Percentiles rank a stretch among this genome's conserved stretches.
These are phyloP conservation scores for Podocnemis expansa DNA, from an alignment of 2,113 vertebrate species.

Conservation along the genomic window DNA sequence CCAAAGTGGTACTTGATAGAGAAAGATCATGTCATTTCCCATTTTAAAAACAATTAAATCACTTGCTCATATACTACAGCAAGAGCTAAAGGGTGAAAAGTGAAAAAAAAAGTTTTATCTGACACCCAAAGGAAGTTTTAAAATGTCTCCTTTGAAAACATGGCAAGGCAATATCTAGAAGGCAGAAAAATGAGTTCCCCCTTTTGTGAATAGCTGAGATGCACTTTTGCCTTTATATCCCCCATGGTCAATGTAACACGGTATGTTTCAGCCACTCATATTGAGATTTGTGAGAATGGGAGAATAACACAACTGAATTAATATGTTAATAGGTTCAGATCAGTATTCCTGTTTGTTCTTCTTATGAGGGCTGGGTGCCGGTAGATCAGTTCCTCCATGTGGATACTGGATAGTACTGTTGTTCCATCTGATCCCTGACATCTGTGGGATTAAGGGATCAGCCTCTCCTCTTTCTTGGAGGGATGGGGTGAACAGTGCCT, in stretches of 20 bases:
- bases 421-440: neutral
- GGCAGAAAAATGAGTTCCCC: constrained; percentile 55
- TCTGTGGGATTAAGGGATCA: neutral
- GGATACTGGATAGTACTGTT: neutral
- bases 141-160: constrained; percentile 63
- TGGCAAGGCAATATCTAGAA: constrained; percentile 35
- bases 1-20: constrained; percentile 42
- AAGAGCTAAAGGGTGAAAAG: constrained; percentile 9
- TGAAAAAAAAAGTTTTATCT: constrained; percentile 29
- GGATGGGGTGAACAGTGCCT: neutral
- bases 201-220: constrained; percentile 38
- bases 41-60: constrained; percentile 50
- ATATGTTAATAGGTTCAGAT: constrained; percentile 50
- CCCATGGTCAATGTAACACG: constrained; percentile 55
- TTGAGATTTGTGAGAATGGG: constrained; percentile 41
- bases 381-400: too few relatives aligned
- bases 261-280: constrained; percentile 57
- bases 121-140: constrained; percentile 56
- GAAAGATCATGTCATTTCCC: constrained; percentile 19
- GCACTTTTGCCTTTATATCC: constrained; percentile 39
- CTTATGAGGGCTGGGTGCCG: too few relatives aligned
- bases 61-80: constrained; percentile 38
- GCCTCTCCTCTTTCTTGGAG: neutral
- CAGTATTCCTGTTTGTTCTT: neutral
- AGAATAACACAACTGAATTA: constrained; percentile 51